These are phyloP conservation scores for Catonia carolina DNA, from an alignment of 2,888 invertebrate species.

Conservation along the genomic window DNA sequence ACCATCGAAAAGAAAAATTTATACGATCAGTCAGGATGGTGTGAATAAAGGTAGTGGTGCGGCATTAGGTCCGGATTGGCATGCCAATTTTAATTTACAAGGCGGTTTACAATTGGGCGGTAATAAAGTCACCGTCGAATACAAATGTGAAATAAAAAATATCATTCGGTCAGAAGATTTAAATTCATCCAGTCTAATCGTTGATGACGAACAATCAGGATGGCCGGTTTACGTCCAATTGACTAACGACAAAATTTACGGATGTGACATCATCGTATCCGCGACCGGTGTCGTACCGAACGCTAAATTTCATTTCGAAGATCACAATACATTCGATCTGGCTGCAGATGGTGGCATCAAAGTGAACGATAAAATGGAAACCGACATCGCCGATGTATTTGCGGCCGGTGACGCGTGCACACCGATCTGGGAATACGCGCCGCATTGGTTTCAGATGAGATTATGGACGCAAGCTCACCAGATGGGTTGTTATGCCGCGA, in stretches of 20 bases:
- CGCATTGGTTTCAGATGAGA: constrained; percentile 90
- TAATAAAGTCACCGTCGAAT: constrained; percentile 43
- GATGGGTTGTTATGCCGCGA: constrained; percentile 93
- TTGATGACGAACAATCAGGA: constrained; percentile 39
- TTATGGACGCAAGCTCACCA: constrained; percentile 98
- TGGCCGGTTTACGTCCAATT: constrained; percentile 69
- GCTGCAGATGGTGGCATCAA: constrained; percentile 72
- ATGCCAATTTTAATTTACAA: constrained; percentile 56
- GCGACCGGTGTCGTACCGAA: constrained; percentile 88
- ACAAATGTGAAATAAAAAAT: constrained; percentile 47
- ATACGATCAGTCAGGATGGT: constrained; percentile 49
- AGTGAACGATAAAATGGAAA: constrained; percentile 81
- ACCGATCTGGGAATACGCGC: constrained; percentile 65
- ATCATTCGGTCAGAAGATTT: constrained; percentile 44
- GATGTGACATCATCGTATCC: constrained; percentile 88
- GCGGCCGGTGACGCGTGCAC: constrained; percentile 94
- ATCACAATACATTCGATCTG: constrained; percentile 41
- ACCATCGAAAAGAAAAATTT: constrained; percentile 58
- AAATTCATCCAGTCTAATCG: constrained; percentile 12
- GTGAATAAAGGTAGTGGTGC: constrained; percentile 58
- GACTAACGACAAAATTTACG: constrained; percentile 60
- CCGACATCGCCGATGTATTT: constrained; percentile 68
- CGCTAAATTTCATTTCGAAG: constrained; percentile 32
- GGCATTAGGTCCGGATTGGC: constrained; percentile 97
- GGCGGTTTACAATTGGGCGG: constrained; percentile 45